These are phyloP conservation scores for Pseudococcus viburni DNA, from an alignment of 2,888 invertebrate genomes.

Conservation along the genomic window DNA sequence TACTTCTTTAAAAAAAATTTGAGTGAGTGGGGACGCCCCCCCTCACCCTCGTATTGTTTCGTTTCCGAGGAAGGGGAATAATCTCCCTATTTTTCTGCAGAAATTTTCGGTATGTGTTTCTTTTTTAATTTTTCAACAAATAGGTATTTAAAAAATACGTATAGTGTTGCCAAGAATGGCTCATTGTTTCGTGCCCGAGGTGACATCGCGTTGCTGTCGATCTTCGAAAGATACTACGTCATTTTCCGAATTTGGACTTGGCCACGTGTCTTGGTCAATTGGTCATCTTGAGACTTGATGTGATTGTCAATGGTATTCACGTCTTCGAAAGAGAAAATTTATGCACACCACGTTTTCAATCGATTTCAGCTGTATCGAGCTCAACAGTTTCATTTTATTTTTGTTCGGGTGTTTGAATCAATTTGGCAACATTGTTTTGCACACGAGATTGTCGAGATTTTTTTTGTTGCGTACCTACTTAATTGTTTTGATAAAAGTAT, in stretches of 20 bases:
- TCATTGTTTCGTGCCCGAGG: not conserved
- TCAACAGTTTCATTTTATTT: not conserved
- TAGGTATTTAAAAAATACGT: too few species aligned
- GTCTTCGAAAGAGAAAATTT: not conserved
- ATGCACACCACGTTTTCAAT: not conserved
- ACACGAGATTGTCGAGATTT: not conserved
- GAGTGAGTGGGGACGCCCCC: too few species aligned
- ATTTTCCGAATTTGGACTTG: not conserved
- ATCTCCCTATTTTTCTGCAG: too few species aligned
- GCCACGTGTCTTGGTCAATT: not conserved
- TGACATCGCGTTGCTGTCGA: not conserved
- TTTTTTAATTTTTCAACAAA: too few species aligned
- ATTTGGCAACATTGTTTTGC: not conserved
- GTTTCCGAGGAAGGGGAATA: too few species aligned
- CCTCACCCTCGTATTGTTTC: too few species aligned
- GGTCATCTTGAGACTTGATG: not conserved
- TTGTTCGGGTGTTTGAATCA: not conserved
- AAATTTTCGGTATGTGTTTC: too few species aligned
- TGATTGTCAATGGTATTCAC: not conserved
- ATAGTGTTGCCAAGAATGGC: not conserved
- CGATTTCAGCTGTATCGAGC: not conserved
- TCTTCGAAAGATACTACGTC: not conserved
- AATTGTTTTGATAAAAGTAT: too few species aligned
- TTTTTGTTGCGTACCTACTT: too few species aligned
- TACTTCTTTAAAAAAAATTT: too few species aligned